Base-by-base conservation (phyloP, 2,888 invertebrate species). In the Alcis repandata region DNA sequence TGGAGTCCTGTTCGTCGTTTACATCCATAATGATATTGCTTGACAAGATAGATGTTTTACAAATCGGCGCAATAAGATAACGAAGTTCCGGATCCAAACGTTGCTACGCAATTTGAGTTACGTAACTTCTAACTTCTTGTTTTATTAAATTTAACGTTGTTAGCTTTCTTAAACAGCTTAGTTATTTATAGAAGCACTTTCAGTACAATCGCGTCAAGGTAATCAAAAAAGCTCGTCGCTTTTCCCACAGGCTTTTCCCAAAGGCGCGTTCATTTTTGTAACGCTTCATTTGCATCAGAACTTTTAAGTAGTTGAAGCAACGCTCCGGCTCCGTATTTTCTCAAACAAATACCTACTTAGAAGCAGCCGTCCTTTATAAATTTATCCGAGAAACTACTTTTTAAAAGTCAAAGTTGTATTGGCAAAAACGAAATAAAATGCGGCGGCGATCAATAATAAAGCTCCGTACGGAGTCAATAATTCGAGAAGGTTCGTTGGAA, bases 201-300 rank as follows among this genome's bases (percentile, higher is more conserved):
- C 45, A 7, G 7, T 71, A 64, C 70, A 74, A 76, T 73, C 73
- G 72, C 72, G 63, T 72, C 67, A 72, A 68, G 69, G 67, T 74
- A 68, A 72, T 72, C 65, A 67, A 72, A 69, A 68, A 74, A 73
- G 70, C 67, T 72, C 70, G 70, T 72, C 74, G 70, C 77, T 78
- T 77, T 73, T 66, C 77, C 77, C 77, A 71, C 69, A 76, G 79
- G 79, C 74, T 56, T 56, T 56, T 66, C 77, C 78, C 77, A 71
- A 69, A 76, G 79, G 79, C 74, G 78, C 84, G 83, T 83, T 85
- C 85, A 86, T 86, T 88, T 88, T 85, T 85, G 86, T 86, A 84
- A 87, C 87, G 88, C 85, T 88, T 89, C 88, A 89, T 89, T 89
- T 89, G 85, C 85, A 84, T 84, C 84, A 77, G 75, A 89, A 89